Conservation (phyloP, 2,888 invertebrate species). For the Morinoia aosen region DNA sequence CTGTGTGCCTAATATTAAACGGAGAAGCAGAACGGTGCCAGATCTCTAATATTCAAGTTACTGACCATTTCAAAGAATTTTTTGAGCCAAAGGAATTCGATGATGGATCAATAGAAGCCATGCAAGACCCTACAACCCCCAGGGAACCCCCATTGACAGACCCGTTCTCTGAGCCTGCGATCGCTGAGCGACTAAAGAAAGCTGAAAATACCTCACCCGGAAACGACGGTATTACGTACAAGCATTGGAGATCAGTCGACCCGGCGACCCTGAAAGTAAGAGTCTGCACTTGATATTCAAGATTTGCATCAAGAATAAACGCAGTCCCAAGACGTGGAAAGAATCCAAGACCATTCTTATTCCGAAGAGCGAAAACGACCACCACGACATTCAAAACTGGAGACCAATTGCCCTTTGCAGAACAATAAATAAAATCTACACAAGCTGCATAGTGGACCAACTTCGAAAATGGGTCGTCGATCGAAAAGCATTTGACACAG, state of each 20-base stretch:
- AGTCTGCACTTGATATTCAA: background rate
- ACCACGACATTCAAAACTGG: background rate
- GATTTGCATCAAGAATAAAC: background rate
- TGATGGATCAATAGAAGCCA: background rate
- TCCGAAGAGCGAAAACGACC: background rate
- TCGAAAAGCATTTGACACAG: background rate
- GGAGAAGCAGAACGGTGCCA: background rate
- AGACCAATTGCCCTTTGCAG: background rate
- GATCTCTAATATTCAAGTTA: background rate
- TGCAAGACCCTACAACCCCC: background rate
- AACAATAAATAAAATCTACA: background rate
- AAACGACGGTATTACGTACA: background rate
- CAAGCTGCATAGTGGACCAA: background rate
- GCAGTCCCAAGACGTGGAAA: background rate
- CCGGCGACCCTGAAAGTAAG: background rate
- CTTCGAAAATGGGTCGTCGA: background rate
- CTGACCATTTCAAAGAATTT: background rate
- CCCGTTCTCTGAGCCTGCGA: background rate
- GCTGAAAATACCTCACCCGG: slow-evolving; percentile 26
- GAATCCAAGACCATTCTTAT: background rate
- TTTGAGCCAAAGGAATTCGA: background rate
- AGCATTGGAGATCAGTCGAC: background rate
- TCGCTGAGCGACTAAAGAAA: background rate
- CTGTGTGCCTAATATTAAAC: background rate
- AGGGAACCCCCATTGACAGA: background rate